Evolutionary conservation across 2,888 invertebrate species (phyloP).

Genomic region (Conchocele bisecta): DNA sequence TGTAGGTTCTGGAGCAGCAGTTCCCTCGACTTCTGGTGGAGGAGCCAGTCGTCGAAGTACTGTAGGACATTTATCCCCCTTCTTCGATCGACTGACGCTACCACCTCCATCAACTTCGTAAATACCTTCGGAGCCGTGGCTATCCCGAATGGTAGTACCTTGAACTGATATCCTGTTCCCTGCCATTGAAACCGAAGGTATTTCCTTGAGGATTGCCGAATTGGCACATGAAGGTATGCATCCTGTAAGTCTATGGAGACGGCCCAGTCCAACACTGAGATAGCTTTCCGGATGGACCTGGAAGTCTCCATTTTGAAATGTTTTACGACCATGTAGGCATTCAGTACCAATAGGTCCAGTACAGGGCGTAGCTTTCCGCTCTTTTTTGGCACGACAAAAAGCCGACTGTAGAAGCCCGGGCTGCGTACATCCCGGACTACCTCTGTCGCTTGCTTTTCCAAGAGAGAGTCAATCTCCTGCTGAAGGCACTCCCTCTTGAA

Average conservation of each 20-base stretch:
- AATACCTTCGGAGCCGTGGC: too few species aligned
- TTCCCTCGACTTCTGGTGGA: constrained; percentile 1
- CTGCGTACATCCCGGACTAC: background rate
- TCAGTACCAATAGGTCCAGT: background rate
- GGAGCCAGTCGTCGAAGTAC: constrained; percentile 5
- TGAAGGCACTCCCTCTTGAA: too few species aligned
- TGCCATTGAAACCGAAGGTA: background rate
- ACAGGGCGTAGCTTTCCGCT: background rate
- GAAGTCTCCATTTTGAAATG: constrained; percentile 5
- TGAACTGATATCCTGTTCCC: background rate
- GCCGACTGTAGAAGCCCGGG: background rate
- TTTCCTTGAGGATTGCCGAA: background rate
- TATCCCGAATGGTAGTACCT: background rate
- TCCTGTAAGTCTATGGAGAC: background rate
- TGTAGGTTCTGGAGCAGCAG: too few species aligned
- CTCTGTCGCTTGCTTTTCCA: background rate
- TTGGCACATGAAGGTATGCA: background rate
- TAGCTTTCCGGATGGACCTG: background rate
- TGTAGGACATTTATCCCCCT: background rate
- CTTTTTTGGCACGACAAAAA: background rate
- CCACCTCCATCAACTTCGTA: too few species aligned
- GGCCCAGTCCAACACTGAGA: background rate
- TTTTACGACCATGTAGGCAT: background rate
- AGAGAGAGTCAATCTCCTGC: too few species aligned
- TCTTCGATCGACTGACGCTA: too few species aligned